Conservation (phyloP, 37 sponge, comb jelly and placozoan species). For the Spongilla lacustris region DNA sequence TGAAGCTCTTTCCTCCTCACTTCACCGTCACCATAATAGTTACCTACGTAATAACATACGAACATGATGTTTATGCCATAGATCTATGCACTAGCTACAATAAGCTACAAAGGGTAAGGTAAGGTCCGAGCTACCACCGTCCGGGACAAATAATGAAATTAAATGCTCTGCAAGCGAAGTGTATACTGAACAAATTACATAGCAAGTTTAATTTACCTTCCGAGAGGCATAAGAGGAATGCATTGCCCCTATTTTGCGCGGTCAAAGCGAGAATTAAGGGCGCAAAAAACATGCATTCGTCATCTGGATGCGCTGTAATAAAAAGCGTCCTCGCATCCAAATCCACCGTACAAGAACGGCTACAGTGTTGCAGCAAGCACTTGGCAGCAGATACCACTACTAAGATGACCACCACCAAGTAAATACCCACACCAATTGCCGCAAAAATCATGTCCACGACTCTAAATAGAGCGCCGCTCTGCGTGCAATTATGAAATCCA, state of each 20-base stretch:
- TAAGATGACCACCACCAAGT: neutral
- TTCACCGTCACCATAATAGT: constrained; percentile 81
- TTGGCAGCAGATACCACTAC: neutral
- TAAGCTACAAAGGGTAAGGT: too few species aligned
- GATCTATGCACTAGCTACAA: too few species aligned
- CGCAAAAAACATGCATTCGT: constrained; percentile 98
- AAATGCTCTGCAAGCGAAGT: too few species aligned
- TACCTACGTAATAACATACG: too few species aligned
- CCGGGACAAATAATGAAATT: too few species aligned
- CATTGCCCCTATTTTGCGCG: neutral
- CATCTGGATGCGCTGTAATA: constrained; percentile 43
- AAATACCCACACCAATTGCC: neutral
- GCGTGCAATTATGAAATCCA: neutral
- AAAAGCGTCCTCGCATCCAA: neutral
- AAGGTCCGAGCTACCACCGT: too few species aligned
- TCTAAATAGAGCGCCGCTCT: neutral
- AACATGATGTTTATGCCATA: too few species aligned
- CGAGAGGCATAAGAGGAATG: constrained; percentile 81
- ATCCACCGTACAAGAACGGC: neutral
- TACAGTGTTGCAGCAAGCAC: neutral
- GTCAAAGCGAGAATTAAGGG: constrained; percentile 72
- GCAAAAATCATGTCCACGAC: neutral
- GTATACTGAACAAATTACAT: too few species aligned
- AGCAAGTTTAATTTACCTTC: constrained; percentile 45
- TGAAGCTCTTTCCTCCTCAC: constrained; percentile 66